phyloP scores from a whole-genome alignment of 1,140 invertebrate species.

The Homarus americanus region DNA sequence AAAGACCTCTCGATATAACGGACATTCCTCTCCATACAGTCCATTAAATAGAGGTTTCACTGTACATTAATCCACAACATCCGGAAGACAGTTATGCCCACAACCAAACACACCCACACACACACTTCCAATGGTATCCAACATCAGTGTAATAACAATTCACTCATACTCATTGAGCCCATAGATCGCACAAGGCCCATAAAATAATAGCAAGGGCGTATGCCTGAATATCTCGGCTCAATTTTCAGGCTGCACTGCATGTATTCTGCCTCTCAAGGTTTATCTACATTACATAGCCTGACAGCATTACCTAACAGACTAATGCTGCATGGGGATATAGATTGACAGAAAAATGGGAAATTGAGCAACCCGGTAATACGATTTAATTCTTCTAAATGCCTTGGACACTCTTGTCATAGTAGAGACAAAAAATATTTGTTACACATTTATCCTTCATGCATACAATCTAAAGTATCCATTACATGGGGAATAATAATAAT shows the following conservation, averaged over 20 bases:
- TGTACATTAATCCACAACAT: constrained; percentile 6
- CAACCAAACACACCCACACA: neutral
- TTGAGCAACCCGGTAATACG: too few relatives aligned
- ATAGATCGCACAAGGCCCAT: neutral
- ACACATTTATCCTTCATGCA: neutral
- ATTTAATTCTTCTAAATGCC: neutral
- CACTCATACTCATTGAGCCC: neutral
- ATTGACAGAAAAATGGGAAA: too few relatives aligned
- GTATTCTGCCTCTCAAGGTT: too few relatives aligned
- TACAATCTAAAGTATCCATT: neutral
- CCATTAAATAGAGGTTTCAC: too few relatives aligned
- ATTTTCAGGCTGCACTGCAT: too few relatives aligned
- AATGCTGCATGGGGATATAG: too few relatives aligned
- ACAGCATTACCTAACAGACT: too few relatives aligned
- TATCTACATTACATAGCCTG: too few relatives aligned
- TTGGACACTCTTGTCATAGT: neutral
- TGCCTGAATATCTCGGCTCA: too few relatives aligned
- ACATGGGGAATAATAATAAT: neutral
- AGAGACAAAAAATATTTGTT: neutral
- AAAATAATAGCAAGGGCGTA: too few relatives aligned
- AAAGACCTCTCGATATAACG: too few relatives aligned
- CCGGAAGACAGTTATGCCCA: constrained; percentile 25
- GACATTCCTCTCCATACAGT: too few relatives aligned
- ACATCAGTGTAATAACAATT: neutral
- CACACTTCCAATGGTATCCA: neutral